These are phyloP conservation scores for Pyralis farinalis DNA, from an alignment of 2,888 invertebrate genomes.

Conservation along the genomic window DNA sequence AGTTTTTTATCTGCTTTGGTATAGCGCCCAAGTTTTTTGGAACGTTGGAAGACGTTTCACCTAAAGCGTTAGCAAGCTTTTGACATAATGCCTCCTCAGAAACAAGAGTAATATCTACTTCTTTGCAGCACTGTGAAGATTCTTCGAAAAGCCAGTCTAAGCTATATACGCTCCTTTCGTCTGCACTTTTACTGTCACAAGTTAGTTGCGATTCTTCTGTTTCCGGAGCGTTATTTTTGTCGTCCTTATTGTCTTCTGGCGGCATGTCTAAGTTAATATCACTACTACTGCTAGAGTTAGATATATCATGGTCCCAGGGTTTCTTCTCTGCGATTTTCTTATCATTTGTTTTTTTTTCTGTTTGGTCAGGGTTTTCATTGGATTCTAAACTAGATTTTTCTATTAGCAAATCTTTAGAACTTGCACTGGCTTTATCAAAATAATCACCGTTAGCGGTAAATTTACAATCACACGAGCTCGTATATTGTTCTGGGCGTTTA, in stretches of 20 bases:
- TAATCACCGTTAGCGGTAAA: conserved; percentile 54
- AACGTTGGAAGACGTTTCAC: conserved; percentile 68
- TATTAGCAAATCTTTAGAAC: conserved; percentile 86
- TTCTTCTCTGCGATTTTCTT: conserved; percentile 55
- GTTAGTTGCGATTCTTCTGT: conserved; percentile 58
- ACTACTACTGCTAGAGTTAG: conserved; percentile 82
- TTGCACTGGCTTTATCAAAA: conserved; percentile 84
- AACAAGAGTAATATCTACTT: conserved; percentile 35
- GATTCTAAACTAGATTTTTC: conserved; percentile 79
- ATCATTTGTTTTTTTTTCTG: conserved; percentile 43
- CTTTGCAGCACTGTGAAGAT: conserved; percentile 40
- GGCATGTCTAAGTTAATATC: conserved; percentile 69
- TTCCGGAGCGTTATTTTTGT: conserved; percentile 41
- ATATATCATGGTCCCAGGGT: conserved; percentile 77
- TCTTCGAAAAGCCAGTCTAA: conserved; percentile 76
- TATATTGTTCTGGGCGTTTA: conserved; percentile 45
- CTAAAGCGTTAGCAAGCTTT: conserved; percentile 57
- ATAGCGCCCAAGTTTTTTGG: conserved; percentile 86
- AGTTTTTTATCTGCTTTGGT: conserved; percentile 84
- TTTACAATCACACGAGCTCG: conserved; percentile 55
- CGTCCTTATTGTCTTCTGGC: conserved; percentile 35
- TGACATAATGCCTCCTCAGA: conserved; percentile 50
- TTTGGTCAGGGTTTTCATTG: conserved; percentile 62
- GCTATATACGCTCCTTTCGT: conserved; percentile 69
- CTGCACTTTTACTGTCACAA: conserved; percentile 61